Percentiles rank a stretch among this genome's conserved stretches.
phyloP scores from a whole-genome alignment of 2,888 invertebrate genomes.

The Diachrysia chrysitis region DNA sequence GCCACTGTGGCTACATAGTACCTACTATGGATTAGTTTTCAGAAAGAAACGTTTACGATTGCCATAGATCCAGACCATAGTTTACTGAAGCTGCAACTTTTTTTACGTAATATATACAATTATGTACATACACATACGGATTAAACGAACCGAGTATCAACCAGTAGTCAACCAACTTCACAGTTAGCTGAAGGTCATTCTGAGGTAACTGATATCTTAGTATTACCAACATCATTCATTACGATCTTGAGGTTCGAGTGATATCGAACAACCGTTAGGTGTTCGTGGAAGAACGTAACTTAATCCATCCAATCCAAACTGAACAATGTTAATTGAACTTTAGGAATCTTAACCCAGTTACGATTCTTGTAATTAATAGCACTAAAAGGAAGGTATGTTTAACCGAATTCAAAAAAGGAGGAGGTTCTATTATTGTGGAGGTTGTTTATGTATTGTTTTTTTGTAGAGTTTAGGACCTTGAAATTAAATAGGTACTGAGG shows the following conservation, averaged over 20 bases:
- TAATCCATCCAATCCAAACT: constrained; percentile 31
- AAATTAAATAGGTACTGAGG: neutral
- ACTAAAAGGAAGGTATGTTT: constrained; percentile 14
- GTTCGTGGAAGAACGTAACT: constrained; percentile 26
- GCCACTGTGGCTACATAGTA: too few species aligned
- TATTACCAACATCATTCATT: neutral
- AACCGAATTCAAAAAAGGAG: too few species aligned
- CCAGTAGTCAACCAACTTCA: neutral
- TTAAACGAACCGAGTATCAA: neutral
- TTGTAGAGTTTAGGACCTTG: too few species aligned
- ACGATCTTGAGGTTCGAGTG: constrained; percentile 24
- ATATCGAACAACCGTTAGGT: constrained; percentile 13
- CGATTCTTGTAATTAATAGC: constrained; percentile 2
- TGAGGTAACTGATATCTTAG: constrained; percentile 45
- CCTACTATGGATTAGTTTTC: too few species aligned
- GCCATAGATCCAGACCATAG: too few species aligned
- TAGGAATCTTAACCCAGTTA: neutral
- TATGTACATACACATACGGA: too few species aligned
- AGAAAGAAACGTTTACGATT: too few species aligned
- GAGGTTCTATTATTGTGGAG: too few species aligned
- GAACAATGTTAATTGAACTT: constrained; percentile 11
- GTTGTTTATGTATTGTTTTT: too few species aligned
- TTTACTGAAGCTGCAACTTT: too few species aligned
- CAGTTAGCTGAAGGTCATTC: constrained; percentile 30
- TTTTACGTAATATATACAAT: too few species aligned